A percentile compares a stretch with the other conserved stretches of the same genome.
These are phyloP conservation scores for Platygyra sinensis DNA, from an alignment of 64 coral and sea anemone genomes.

Conservation along the genomic window DNA sequence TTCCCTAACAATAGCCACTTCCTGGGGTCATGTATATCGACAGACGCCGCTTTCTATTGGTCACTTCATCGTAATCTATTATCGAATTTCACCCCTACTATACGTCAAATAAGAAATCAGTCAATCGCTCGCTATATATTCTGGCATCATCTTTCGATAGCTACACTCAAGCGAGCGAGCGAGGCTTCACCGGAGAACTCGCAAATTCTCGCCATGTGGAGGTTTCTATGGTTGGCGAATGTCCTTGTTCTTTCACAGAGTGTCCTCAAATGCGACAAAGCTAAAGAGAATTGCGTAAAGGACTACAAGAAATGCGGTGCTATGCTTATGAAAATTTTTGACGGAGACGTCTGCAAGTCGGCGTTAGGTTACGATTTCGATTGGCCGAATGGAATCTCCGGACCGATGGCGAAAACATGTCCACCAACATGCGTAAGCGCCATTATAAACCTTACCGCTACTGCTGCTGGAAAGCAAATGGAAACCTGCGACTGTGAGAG, in stretches of 20 bases:
- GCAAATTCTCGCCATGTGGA: neutral
- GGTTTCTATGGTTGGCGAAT: conserved; percentile 24
- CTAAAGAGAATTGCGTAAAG: neutral
- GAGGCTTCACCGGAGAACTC: neutral
- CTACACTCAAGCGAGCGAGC: neutral
- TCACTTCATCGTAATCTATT: conserved; percentile 54
- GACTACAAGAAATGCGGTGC: neutral
- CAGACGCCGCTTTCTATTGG: conserved; percentile 39
- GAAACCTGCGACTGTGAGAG: conserved; percentile 39
- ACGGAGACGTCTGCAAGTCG: neutral
- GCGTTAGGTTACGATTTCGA: conserved; percentile 6
- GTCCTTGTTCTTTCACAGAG: conserved; percentile 9
- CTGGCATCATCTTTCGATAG: conserved; percentile 55
- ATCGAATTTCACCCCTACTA: conserved; percentile 42
- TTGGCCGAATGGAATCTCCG: neutral
- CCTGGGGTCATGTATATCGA: conserved; percentile 26
- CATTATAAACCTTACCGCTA: conserved; percentile 52
- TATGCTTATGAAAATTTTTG: neutral
- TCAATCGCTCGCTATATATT: conserved; percentile 65
- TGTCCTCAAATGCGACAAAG: neutral
- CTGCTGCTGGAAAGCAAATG: conserved; percentile 3
- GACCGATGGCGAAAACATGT: conserved; percentile 44
- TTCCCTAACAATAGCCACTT: conserved; percentile 16
- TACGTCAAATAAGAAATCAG: conserved; percentile 64
- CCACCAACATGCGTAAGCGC: conserved; percentile 13